These are phyloP conservation scores for Dromococcyx pavoninus DNA, from an alignment of 2,797 vertebrate species.

Conservation along the genomic window DNA sequence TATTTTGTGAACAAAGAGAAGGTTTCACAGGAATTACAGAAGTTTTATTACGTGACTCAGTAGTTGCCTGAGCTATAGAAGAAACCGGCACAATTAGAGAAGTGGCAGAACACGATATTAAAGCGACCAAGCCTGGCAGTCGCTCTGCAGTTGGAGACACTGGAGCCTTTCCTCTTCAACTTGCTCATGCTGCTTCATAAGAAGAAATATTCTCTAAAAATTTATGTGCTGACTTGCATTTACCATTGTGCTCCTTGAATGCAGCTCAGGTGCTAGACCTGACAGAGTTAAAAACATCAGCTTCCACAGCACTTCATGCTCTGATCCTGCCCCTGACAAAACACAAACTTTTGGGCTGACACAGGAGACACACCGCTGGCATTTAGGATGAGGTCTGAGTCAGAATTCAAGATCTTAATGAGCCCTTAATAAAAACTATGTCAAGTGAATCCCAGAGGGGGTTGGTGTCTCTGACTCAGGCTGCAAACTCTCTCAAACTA, in stretches of 20 bases:
- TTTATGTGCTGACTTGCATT: not conserved
- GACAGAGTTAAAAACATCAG: not conserved
- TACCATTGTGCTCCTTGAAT: rapidly evolving
- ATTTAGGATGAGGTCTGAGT: not conserved
- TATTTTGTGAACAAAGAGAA: not conserved
- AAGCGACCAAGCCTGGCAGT: rapidly evolving
- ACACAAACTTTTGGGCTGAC: not conserved
- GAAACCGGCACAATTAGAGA: not conserved
- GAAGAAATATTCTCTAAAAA: not conserved
- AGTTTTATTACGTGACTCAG: not conserved
- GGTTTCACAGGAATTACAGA: not conserved
- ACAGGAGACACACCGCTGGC: rapidly evolving
- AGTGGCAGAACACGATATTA: not conserved
- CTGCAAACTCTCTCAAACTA: not conserved
- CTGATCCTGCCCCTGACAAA: not conserved
- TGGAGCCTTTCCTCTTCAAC: not conserved
- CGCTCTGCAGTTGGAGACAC: not conserved
- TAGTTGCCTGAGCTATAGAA: not conserved
- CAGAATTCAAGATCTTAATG: not conserved
- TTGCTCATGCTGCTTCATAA: not conserved
- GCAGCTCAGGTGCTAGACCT: not conserved
- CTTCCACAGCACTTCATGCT: not conserved
- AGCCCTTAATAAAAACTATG: not conserved
- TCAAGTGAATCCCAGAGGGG: not conserved
- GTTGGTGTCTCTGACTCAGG: too few species aligned